Conservation (phyloP, 2,113 vertebrate species). For the Chinchilla lanigera region DNA sequence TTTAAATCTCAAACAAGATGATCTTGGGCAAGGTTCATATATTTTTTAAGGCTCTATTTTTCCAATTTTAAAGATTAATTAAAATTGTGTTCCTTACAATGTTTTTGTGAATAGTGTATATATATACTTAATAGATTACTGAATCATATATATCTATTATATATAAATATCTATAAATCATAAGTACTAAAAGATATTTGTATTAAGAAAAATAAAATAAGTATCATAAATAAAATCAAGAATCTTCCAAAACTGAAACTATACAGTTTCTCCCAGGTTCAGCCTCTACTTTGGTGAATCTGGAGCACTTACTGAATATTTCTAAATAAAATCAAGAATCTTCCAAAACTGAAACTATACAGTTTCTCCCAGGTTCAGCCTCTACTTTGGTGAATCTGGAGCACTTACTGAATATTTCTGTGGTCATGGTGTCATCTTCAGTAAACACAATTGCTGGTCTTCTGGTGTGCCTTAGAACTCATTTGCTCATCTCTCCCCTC, state of each 20-base stretch:
- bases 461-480: neutral
- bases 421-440: neutral
- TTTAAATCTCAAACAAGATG: no score
- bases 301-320: neutral
- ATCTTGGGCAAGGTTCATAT: no score
- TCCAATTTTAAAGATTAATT: no score
- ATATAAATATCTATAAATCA: no score
- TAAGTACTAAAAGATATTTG: neutral
- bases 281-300: neutral
- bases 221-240: neutral
- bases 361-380: neutral
- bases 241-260: no score
- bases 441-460: neutral
- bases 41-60: no score
- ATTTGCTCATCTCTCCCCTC: neutral
- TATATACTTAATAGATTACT: no score
- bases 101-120: no score
- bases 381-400: neutral
- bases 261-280: neutral
- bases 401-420: neutral
- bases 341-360: neutral
- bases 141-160: no score
- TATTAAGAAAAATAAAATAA: neutral
- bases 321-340: no score
- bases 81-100: no score